These are phyloP conservation scores for Tinamus guttatus DNA, from an alignment of 2,113 vertebrate genomes.

Conservation along the genomic window DNA sequence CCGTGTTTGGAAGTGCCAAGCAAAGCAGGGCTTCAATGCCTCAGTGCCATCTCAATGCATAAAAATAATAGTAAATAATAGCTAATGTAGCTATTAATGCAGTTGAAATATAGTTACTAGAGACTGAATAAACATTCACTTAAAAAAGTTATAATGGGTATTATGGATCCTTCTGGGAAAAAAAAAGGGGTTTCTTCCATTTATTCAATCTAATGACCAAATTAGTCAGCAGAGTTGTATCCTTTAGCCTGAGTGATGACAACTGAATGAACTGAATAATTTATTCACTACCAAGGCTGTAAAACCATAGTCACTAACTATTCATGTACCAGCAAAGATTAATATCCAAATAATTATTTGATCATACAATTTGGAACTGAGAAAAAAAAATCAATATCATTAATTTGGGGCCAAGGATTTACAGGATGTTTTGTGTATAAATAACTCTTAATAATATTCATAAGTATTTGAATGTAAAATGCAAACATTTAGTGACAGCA, in stretches of 20 bases:
- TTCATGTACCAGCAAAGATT: not conserved
- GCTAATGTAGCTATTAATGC: not conserved
- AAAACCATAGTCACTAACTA: not conserved
- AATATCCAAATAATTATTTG: not conserved
- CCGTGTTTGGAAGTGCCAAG: not conserved
- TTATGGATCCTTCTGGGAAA: slow-evolving; percentile 30
- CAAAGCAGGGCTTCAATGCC: not conserved
- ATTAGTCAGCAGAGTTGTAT: not conserved
- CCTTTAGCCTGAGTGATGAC: not conserved
- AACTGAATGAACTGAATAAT: not conserved
- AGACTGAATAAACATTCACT: not conserved
- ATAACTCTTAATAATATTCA: not conserved
- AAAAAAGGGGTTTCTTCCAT: not conserved
- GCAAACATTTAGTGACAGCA: not conserved
- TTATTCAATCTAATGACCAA: not conserved
- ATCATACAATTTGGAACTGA: not conserved
- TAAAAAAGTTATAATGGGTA: not conserved
- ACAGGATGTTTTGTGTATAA: not conserved
- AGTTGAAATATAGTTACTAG: slow-evolving; percentile 31
- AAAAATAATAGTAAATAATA: not conserved
- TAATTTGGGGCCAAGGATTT: not conserved
- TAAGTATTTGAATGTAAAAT: not conserved
- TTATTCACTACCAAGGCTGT: not conserved
- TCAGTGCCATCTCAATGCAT: not conserved
- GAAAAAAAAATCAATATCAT: not conserved